These are phyloP conservation scores for Rhineura floridana DNA, from an alignment of 2,113 vertebrate species.

Conservation along the genomic window DNA sequence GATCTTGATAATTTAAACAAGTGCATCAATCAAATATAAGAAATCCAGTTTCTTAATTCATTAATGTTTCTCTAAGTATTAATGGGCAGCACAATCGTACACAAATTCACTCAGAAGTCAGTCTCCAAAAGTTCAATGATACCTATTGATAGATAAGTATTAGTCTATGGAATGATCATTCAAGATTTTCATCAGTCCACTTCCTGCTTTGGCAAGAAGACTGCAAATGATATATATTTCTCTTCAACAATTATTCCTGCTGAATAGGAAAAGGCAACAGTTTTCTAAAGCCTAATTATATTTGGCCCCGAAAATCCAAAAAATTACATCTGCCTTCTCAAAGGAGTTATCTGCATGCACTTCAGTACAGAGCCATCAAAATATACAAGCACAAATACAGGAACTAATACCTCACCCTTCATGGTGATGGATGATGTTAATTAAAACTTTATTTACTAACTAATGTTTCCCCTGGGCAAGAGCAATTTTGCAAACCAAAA, in stretches of 20 bases:
- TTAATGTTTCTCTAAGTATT: neutral
- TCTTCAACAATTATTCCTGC: neutral
- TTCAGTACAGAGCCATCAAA: slow-evolving; percentile 12
- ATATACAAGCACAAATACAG: neutral
- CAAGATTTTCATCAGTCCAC: neutral
- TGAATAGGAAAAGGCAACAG: neutral
- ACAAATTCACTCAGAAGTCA: neutral
- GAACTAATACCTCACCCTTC: neutral
- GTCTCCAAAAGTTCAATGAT: neutral
- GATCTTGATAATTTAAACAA: neutral
- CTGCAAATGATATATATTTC: neutral
- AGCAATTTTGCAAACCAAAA: neutral
- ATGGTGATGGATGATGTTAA: neutral
- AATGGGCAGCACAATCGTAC: neutral
- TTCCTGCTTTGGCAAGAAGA: neutral
- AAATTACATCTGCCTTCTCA: neutral
- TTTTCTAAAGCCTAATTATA: slow-evolving; percentile 14
- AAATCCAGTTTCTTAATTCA: neutral
- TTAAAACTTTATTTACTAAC: neutral
- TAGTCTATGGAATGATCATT: neutral
- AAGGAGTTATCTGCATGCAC: accelerated
- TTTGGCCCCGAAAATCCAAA: neutral
- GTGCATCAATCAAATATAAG: neutral
- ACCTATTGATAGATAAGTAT: neutral
- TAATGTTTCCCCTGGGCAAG: neutral